Conservation (phyloP, 2,888 invertebrate species). For the Nymphalis urticae region DNA sequence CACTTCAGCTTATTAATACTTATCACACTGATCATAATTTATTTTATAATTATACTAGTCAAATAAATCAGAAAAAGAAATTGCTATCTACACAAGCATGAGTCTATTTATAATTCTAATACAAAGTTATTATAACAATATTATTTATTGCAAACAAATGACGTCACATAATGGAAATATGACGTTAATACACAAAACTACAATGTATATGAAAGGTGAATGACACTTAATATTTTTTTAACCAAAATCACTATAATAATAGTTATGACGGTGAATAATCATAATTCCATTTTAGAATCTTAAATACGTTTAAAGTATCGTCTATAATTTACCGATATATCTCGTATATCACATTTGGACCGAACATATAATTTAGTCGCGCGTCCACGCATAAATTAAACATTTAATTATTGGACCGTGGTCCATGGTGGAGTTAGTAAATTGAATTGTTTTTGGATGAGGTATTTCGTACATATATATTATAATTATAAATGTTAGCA, state of each 20-base stretch:
- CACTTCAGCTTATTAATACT: too few relatives aligned
- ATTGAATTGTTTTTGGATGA: slow-evolving; percentile 5
- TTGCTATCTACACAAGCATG: too few relatives aligned
- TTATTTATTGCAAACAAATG: too few relatives aligned
- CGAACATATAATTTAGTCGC: slow-evolving; percentile 24
- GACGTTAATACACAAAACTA: too few relatives aligned
- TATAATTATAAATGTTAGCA: not conserved
- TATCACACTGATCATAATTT: too few relatives aligned
- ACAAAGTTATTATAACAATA: too few relatives aligned
- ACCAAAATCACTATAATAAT: not conserved
- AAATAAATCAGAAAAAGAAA: too few relatives aligned
- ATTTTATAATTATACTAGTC: too few relatives aligned
- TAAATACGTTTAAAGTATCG: not conserved
- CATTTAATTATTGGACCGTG: slow-evolving; percentile 29
- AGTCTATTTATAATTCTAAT: too few relatives aligned
- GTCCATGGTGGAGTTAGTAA: not conserved
- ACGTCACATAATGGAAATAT: too few relatives aligned
- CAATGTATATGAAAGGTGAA: too few relatives aligned
- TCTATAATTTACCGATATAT: not conserved
- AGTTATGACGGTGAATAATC: not conserved
- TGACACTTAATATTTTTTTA: not conserved
- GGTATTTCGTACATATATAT: slow-evolving; percentile 1
- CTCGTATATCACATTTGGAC: slow-evolving; percentile 13
- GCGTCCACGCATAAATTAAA: slow-evolving; percentile 27
- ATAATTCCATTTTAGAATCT: not conserved